Base-by-base conservation (phyloP, 2,113 vertebrate genomes). In the Xenopus borealis region DNA sequence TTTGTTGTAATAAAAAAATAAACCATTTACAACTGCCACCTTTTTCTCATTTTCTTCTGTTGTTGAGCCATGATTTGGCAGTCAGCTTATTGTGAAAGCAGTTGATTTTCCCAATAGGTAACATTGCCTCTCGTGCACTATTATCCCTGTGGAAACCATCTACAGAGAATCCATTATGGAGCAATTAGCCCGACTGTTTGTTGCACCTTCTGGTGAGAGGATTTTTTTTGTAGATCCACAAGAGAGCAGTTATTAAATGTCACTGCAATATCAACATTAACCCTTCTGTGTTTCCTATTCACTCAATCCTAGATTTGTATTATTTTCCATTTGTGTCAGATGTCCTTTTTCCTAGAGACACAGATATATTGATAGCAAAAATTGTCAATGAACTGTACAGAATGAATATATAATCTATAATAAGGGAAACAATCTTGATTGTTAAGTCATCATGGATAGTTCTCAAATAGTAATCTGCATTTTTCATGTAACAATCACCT, bases 91-190 rank as follows among this genome's bases (percentile, higher is more conserved):
- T 62, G 52, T 69, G 23, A 75, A 69, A 47, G 73, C 57, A 45
- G 66, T 69, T 55, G 12, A 63, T 69, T 62, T 69, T 69, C 58
- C 30, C 13, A 68, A 30, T 33, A 50, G 66, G 58, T 69, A 69
- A n/a, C 61, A 11, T 19, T 45, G n/a, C 50, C 66, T 67, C n/a
- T 69, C 44, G 58, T 52, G 57, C 20, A 50, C 72, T 75, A 62
- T 75, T 68, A 75, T 75, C 65, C 44, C 64, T 67, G 72, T 68
- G 65, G 65, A 68, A 68, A 52, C 19, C 44, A 33, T 69, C 44
- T 44, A 13, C 23, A 68, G 66, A 53, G 27, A 62, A 53, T 20
- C 46, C 30, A 69, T 75, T 75, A 62, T 27, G 52, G 46, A 68
- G 47, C 66, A 75, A 69, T 75, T 69, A 75, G 58, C 58, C 65